Percentiles rank a stretch among this genome's conserved stretches.
phyloP scores from a whole-genome alignment of 1,140 invertebrate genomes.

The Philotrypesis tridentata region DNA sequence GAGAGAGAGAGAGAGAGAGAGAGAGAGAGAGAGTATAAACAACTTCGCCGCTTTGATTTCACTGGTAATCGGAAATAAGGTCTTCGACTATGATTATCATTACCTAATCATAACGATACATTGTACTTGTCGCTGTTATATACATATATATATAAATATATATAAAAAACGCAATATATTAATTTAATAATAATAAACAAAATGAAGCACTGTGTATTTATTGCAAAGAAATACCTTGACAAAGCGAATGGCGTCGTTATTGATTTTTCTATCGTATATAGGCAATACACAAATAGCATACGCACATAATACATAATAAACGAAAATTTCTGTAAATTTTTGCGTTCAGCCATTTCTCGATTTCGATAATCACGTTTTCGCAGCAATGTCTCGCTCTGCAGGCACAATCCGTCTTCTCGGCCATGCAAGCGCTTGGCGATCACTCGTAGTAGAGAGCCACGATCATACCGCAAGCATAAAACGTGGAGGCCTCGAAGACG shows the following conservation, averaged over 20 bases:
- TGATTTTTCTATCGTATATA: conserved; percentile 36
- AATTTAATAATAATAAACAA: conserved; percentile 72
- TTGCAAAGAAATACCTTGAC: conserved; percentile 43
- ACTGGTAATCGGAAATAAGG: conserved; percentile 62
- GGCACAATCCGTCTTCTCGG: no score
- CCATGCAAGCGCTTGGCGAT: no score
- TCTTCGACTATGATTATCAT: conserved; percentile 69
- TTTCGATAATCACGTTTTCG: no score
- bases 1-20: conserved; percentile 9
- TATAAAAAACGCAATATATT: conserved; percentile 65
- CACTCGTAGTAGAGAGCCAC: conserved; percentile 78
- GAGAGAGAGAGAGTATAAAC: conserved; percentile 35
- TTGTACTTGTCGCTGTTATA: conserved; percentile 72
- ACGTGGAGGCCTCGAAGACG: conserved; percentile 74
- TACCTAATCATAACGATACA: conserved; percentile 69
- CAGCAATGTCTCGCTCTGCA: no score
- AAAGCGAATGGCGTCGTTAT: conserved; percentile 30
- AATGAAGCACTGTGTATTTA: conserved; percentile 53
- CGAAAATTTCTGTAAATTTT: conserved; percentile 30
- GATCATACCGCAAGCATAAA: conserved; percentile 75
- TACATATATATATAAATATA: conserved; percentile 64
- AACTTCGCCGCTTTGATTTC: conserved; percentile 63
- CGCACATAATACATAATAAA: conserved; percentile 41
- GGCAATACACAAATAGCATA: conserved; percentile 26
- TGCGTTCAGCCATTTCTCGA: conserved; percentile 4